Percentiles rank a stretch among this genome's conserved stretches.
Conservation (phyloP, 2,113 vertebrate genomes). For the Neolamprologus variostigma region DNA sequence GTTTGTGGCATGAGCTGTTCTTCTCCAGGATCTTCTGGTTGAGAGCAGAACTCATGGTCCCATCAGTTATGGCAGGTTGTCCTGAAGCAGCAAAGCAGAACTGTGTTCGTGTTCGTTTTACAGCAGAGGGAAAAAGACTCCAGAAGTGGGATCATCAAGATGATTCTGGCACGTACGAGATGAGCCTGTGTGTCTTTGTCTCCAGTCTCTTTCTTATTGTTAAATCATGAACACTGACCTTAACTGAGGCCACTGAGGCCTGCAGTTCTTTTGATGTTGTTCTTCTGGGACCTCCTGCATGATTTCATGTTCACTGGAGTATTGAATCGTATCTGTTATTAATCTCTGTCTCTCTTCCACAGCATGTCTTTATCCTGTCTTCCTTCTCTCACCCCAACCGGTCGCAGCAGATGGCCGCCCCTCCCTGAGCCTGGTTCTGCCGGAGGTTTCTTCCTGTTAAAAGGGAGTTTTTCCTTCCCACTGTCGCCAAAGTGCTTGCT, state of each 20-base stretch:
- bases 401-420: no score
- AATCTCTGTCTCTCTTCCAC: no score
- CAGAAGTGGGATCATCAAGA: not conserved
- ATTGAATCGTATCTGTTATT: no score
- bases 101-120: not conserved
- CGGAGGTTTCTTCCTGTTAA: no score
- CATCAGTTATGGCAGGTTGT: not conserved
- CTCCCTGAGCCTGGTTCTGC: no score
- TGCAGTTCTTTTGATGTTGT: not conserved
- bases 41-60: not conserved
- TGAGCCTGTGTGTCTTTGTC: not conserved
- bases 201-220: not conserved
- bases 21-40: not conserved
- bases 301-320: not conserved
- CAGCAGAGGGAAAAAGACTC: not conserved
- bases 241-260: not conserved
- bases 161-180: not conserved
- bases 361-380: no score
- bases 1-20: not conserved
- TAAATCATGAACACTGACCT: not conserved
- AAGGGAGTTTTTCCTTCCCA: no score
- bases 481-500: no score
- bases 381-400: no score
- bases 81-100: not conserved
- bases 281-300: not conserved